Base-by-base conservation (phyloP, 1,140 invertebrate genomes). In the Drosophila watanabei region DNA sequence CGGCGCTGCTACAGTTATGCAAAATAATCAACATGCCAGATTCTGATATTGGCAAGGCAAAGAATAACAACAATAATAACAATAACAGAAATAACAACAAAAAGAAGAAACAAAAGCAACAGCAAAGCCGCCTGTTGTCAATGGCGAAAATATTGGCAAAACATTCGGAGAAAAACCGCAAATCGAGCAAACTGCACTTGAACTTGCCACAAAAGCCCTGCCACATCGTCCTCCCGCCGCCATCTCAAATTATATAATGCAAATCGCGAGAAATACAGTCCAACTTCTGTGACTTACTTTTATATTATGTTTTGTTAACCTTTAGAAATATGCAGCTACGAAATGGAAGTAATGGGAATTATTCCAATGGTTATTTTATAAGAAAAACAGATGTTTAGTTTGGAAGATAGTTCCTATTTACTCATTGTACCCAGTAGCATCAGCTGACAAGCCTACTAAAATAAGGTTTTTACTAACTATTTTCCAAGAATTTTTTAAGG, bases 81-180 rank as follows among this genome's bases (percentile, higher is more conserved):
- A 82, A 73, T 51, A 66, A 59, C 41, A 82, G 60, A 18, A 75
- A 28, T 28, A 52, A 16, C 33, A 61, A 57, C 46, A 35, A 61
- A 18, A 48, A 32, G 20, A 76, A 63, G 18, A 28, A 58, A 28
- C 14, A 33, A 66, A 46, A 49, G 57, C 56, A 65, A 65, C 43
- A 45, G 30, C 63, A 65, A 76, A 51, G 45, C 56, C 49, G 65
- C 59, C 45, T 81, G 87, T 89, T 81, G 78, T 76, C 73, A 88
- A 85, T 88, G 78, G 81, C 82, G 60, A 89, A 89, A 90, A 62
- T 89, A 89, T 89, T 89, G 86, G 86, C 86, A 90, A 89, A 90
- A 89, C 85, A 90, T 90, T 89, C 68, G 49, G 69, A 46, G 65
- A 61, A 61, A 63, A 85, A 86, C 80, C 75, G 33, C 75, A 87